Evolutionary conservation across 1,140 invertebrate genomes (phyloP).

Genomic region (Aphaenogaster ashmeadi): DNA sequence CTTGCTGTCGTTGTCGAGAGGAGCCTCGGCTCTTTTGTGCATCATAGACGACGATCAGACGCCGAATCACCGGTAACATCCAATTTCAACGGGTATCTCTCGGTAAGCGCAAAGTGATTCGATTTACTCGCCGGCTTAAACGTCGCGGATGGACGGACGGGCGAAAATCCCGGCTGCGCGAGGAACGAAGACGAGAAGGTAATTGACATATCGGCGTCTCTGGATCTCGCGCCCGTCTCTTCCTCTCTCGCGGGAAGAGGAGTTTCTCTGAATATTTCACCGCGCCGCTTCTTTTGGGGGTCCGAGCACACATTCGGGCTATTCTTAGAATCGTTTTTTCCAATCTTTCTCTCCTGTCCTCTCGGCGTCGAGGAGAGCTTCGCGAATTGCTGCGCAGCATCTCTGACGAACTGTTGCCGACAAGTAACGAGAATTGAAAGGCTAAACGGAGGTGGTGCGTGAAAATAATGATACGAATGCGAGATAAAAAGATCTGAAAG

Average conservation of each 20-base stretch:
- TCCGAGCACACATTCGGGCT: neutral
- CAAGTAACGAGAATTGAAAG: conserved; percentile 1
- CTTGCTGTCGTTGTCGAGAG: conserved; percentile 2
- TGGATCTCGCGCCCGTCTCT: conserved; percentile 38
- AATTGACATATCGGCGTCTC: conserved; percentile 57
- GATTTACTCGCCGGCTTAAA: conserved; percentile 51
- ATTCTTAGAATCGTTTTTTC: conserved; percentile 17
- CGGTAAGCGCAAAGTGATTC: conserved; percentile 56
- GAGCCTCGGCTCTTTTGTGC: conserved; percentile 34
- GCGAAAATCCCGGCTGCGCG: conserved; percentile 37
- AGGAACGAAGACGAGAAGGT: conserved; percentile 42
- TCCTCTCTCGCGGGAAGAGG: conserved; percentile 19
- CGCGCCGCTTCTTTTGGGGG: conserved; percentile 5
- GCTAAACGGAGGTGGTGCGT: neutral
- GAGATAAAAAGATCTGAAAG: neutral
- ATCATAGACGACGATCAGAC: conserved; percentile 46
- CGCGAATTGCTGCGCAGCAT: neutral
- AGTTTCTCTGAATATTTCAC: conserved; percentile 49
- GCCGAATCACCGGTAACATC: conserved; percentile 50
- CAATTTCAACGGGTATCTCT: conserved; percentile 50
- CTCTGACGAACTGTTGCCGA: neutral
- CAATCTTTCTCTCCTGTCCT: neutral
- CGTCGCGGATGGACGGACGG: neutral
- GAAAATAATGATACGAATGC: neutral
- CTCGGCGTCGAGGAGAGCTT: neutral